Conservation (phyloP, 2,113 vertebrate genomes). For the Notothenia rossii region DNA sequence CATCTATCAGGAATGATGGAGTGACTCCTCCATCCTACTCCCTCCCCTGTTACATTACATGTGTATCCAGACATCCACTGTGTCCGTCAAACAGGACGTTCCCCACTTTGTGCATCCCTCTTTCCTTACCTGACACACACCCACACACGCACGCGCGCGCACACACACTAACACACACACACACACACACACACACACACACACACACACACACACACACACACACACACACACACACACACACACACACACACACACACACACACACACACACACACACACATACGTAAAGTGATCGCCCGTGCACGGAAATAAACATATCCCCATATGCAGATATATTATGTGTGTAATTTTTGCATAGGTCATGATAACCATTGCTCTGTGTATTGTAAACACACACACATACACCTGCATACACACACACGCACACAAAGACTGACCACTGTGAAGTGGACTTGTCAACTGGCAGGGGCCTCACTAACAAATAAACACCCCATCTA, state of each 20-base stretch:
- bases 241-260: background rate
- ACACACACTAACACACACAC: too few species aligned
- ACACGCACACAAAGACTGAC: conserved; percentile 39
- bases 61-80: conserved; percentile 55
- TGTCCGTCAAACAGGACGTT: conserved; percentile 71
- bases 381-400: background rate
- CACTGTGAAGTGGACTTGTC: conserved; percentile 65
- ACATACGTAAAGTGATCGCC: background rate
- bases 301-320: background rate
- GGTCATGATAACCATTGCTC: background rate
- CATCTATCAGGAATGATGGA: conserved; percentile 65
- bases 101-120: conserved; percentile 58
- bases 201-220: background rate
- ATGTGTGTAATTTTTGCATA: background rate
- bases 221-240: background rate
- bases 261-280: background rate
- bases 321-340: background rate
- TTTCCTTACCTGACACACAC: conserved; percentile 47
- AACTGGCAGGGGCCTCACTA: conserved; percentile 72
- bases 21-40: conserved; percentile 41
- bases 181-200: background rate
- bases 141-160: background rate
- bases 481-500: conserved; percentile 71
- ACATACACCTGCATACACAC: background rate
- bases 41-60: conserved; percentile 51